These are phyloP conservation scores for Montipora capricornis DNA, from an alignment of 64 coral and sea anemone genomes.

Conservation along the genomic window DNA sequence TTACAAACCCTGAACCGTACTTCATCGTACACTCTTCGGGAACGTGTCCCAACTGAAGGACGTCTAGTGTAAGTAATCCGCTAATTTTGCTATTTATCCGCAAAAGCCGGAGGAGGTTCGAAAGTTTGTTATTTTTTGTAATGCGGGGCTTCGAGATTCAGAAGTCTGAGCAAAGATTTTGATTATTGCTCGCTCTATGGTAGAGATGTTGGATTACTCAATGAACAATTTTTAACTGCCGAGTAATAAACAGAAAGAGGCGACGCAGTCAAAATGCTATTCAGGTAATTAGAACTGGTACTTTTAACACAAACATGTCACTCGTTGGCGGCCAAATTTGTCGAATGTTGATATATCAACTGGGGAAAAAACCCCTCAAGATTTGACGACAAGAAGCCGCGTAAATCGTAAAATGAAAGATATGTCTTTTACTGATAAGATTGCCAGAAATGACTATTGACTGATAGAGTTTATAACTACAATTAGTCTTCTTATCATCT, in stretches of 20 bases:
- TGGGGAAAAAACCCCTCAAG: not conserved
- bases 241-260: not conserved
- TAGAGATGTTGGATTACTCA: not conserved
- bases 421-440: not conserved
- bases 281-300: not conserved
- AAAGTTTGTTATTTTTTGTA: not conserved
- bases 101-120: not conserved
- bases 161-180: not conserved
- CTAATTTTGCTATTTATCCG: not conserved
- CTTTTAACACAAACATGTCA: not conserved
- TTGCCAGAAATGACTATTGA: not conserved
- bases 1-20: not conserved
- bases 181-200: too few relatives aligned
- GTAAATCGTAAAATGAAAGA: not conserved
- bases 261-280: not conserved
- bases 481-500: not conserved
- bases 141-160: not conserved
- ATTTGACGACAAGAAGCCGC: not conserved
- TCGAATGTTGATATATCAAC: not conserved
- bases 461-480: constrained; percentile 3
- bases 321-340: not conserved
- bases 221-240: not conserved
- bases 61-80: not conserved
- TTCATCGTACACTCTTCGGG: too few relatives aligned
- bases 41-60: too few relatives aligned